Evolutionary conservation across 2,113 vertebrate genomes (phyloP).

Genomic region (Corythaeola cristata): DNA sequence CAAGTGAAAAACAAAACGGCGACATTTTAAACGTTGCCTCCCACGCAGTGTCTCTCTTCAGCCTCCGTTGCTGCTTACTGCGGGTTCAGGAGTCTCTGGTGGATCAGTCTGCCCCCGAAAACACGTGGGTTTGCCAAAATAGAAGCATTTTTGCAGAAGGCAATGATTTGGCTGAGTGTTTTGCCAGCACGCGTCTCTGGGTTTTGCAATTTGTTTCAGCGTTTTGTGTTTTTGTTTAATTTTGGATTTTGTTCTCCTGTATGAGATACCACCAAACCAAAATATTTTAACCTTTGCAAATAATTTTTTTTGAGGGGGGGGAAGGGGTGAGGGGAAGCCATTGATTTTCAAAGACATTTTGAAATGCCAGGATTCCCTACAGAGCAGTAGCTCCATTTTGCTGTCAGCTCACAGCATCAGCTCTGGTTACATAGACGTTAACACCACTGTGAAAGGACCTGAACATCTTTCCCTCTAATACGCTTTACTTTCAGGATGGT

Average conservation of each 20-base stretch:
- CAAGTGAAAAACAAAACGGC: background rate
- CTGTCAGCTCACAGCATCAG: background rate
- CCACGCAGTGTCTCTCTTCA: background rate
- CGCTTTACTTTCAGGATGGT: background rate
- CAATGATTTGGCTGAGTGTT: conserved; percentile 4
- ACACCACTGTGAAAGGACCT: background rate
- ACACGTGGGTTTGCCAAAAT: conserved; percentile 3
- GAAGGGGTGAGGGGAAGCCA: rapidly evolving
- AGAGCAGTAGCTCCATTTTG: background rate
- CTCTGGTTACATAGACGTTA: background rate
- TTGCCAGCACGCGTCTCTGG: background rate
- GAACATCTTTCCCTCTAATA: background rate
- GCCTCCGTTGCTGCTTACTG: background rate
- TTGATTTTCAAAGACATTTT: background rate
- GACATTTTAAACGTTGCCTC: background rate
- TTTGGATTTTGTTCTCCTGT: background rate
- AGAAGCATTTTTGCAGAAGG: conserved; percentile 25
- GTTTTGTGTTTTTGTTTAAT: conserved; percentile 14
- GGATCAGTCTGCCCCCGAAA: background rate
- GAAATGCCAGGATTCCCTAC: background rate
- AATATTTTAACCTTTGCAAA: conserved; percentile 24
- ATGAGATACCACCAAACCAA: background rate
- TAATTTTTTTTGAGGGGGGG: background rate
- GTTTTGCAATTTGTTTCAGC: conserved; percentile 5
- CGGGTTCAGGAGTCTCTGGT: background rate